Conservation (phyloP, 2,113 vertebrate species). For the Lepidothrix coronata region DNA sequence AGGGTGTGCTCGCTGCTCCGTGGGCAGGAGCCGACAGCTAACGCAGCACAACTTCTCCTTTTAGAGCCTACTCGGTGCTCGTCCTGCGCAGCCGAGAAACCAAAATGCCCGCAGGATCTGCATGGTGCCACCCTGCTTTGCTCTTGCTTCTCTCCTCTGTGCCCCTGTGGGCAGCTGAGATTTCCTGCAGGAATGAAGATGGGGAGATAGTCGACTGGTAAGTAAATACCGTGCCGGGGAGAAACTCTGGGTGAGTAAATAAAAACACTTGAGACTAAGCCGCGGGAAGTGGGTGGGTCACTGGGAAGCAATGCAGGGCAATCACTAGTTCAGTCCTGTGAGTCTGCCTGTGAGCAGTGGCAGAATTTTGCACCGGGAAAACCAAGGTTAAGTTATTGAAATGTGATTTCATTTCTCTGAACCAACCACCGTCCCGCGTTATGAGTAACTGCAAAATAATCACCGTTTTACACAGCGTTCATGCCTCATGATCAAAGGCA, state of each 20-base stretch:
- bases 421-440: background rate
- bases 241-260: background rate
- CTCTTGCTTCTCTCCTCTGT: slow-evolving; percentile 2
- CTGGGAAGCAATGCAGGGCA: background rate
- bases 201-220: slow-evolving; percentile 91
- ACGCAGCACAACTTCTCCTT: slow-evolving; percentile 3
- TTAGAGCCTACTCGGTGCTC: background rate
- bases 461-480: background rate
- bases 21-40: background rate
- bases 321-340: background rate
- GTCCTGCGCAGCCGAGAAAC: background rate
- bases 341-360: background rate
- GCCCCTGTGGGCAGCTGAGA: slow-evolving; percentile 32
- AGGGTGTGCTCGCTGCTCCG: background rate
- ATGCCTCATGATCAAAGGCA: slow-evolving; percentile 5
- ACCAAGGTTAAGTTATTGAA: background rate
- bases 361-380: background rate
- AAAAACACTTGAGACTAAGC: background rate
- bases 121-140: background rate
- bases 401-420: background rate
- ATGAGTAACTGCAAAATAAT: background rate
- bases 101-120: slow-evolving; percentile 55
- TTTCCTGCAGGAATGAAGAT: slow-evolving; percentile 88
- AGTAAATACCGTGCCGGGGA: slow-evolving; percentile 46
- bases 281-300: background rate